These are phyloP conservation scores for Aplysina aerophoba DNA, from an alignment of 37 sponge, comb jelly and placozoan species.

Conservation along the genomic window DNA sequence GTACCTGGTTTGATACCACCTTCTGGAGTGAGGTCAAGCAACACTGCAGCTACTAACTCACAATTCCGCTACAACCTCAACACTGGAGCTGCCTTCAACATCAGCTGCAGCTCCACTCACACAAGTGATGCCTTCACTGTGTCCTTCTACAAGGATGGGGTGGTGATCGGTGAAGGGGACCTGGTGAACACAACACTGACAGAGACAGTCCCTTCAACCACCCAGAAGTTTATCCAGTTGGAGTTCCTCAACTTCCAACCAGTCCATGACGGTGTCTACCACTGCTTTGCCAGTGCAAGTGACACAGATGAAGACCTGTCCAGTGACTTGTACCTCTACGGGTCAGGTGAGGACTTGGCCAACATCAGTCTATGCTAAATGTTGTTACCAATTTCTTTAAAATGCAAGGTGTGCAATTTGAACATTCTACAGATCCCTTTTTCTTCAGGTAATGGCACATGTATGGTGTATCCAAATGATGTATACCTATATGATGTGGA, in stretches of 20 bases:
- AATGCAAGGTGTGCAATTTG: no score
- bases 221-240: neutral
- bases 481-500: no score
- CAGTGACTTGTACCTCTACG: slow-evolving; percentile 4
- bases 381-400: no score
- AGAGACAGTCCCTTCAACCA: neutral
- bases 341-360: slow-evolving; percentile 15
- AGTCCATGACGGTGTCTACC: slow-evolving; percentile 12
- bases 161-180: neutral
- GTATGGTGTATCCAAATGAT: no score
- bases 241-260: slow-evolving; percentile 5
- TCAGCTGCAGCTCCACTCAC: neutral
- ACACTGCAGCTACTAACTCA: neutral
- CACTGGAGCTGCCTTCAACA: slow-evolving; percentile 19
- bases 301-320: neutral
- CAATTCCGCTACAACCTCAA: neutral
- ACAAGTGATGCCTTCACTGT: neutral
- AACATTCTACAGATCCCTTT: no score
- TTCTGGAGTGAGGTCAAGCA: neutral
- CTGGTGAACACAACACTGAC: slow-evolving; percentile 1
- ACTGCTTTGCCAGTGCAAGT: slow-evolving; percentile 12
- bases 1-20: neutral
- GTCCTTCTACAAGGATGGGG: slow-evolving; percentile 18
- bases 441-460: no score
- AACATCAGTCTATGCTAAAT: no score